Conservation (phyloP, 2,888 invertebrate genomes). For the Ophion obscuratus region DNA sequence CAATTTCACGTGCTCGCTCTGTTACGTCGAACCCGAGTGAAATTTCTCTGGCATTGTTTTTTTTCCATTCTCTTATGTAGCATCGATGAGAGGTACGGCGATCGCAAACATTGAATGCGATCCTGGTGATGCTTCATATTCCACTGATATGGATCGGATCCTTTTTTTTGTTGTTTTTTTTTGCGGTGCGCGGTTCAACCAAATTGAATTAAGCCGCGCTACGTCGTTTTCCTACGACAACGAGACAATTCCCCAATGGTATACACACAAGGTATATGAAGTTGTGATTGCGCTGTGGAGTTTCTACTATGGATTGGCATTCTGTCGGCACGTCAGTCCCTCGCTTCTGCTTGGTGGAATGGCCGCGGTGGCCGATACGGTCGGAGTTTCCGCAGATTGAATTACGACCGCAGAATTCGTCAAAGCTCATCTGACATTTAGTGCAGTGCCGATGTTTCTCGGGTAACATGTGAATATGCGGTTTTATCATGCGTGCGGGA, state of each 20-base stretch:
- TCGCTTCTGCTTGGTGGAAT: conserved; percentile 1
- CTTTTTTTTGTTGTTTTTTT: conserved; percentile 18
- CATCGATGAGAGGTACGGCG: background rate
- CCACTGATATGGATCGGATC: background rate
- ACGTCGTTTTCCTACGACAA: conserved; percentile 51
- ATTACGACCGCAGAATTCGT: conserved; percentile 23
- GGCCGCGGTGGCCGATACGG: background rate
- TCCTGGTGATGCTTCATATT: conserved; percentile 5
- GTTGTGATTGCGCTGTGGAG: background rate
- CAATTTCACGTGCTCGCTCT: conserved; percentile 62
- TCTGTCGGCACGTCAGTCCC: conserved; percentile 19
- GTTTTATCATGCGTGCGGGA: background rate
- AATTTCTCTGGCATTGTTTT: background rate
- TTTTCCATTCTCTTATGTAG: conserved; percentile 1
- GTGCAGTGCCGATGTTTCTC: background rate
- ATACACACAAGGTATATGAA: conserved; percentile 18
- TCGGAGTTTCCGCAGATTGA: conserved; percentile 7
- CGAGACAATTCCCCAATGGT: conserved; percentile 25
- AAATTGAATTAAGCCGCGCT: conserved; percentile 62
- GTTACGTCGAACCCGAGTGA: conserved; percentile 8
- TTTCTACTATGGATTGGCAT: conserved; percentile 41
- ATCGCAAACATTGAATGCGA: conserved; percentile 20
- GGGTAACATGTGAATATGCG: conserved; percentile 1
- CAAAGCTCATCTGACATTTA: conserved; percentile 14
- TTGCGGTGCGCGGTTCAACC: conserved; percentile 56